phyloP scores from a whole-genome alignment of 2,797 vertebrate genomes.

The Eleutherodactylus coqui region DNA sequence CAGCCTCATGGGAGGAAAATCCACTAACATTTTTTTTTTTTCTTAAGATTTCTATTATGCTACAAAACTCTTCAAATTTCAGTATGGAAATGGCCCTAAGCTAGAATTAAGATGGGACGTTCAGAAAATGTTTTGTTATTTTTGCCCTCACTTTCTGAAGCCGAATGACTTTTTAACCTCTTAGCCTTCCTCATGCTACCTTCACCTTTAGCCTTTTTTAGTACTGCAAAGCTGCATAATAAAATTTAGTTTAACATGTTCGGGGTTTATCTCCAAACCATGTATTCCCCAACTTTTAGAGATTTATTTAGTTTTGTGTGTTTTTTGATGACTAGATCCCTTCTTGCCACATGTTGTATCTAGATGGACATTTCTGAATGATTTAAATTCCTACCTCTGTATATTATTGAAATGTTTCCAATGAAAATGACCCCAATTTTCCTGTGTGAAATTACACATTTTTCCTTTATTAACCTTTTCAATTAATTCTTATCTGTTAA shows the following conservation, averaged over 20 bases:
- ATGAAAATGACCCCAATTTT: neutral
- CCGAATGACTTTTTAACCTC: conserved; percentile 61
- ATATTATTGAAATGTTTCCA: neutral
- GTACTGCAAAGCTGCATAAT: conserved; percentile 31
- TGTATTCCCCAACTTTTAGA: neutral
- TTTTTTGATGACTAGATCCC: neutral
- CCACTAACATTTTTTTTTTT: conserved; percentile 28
- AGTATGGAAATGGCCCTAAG: conserved; percentile 61
- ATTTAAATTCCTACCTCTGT: neutral
- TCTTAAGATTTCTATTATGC: conserved; percentile 58
- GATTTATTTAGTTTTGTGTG: neutral
- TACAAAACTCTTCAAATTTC: conserved; percentile 65
- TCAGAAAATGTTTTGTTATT: conserved; percentile 49
- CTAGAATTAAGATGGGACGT: conserved; percentile 50
- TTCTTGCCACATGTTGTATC: neutral
- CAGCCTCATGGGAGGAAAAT: conserved; percentile 51
- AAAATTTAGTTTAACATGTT: conserved; percentile 7
- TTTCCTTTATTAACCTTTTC: neutral
- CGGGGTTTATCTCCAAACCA: neutral
- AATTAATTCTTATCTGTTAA: neutral
- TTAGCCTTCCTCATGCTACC: conserved; percentile 49
- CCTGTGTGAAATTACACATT: neutral
- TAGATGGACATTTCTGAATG: neutral
- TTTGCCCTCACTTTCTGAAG: conserved; percentile 57
- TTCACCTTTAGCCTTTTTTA: conserved; percentile 56